Base-by-base conservation (phyloP, 2,797 vertebrate species). In the Cossypha niveicapilla region DNA sequence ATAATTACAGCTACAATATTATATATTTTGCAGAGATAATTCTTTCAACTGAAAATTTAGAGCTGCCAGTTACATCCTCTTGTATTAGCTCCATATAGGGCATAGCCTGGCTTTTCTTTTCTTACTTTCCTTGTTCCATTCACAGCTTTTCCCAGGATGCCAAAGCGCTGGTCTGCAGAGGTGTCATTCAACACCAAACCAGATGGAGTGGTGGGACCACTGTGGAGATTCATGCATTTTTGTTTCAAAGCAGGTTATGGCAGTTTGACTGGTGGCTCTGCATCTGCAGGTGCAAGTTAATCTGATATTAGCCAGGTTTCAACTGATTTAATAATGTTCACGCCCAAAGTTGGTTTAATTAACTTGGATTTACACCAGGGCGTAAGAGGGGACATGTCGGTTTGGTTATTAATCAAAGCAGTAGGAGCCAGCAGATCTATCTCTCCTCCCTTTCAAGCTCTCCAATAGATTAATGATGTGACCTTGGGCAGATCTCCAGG, bases 321-420 rank as follows among this genome's bases (percentile, higher is more conserved):
- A 62, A 83, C 58, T 32, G 54, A 89, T 95, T 92, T 94, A 91
- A 93, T 88, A 90, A 51, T 25, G 61, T 95, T 92, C 84, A 79
- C 74, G 80, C 63, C 78, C 67, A 82, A 92, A 92, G 37, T 47
- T 87, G 37, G 51, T 89, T 94, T 95, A 94, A 94, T 86, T 95
- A 94, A 92, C 44, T 95, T 95, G 88, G 81, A 93, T 85, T 94
- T 88, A 93, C 90, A 93, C 42, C 68, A 94, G 78, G 47, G 25
- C 0, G 0, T 93, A 87, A 80, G 68, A 88, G 53, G 61, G 71
- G 37, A 87, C 35, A 18, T 42, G 47, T 82, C 0, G 0, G 45
- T 92, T 92, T 96, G 70, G 72, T 80, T 95, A 86, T 89, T 95
- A 86, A 80, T 88, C 61, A 91, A 71, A 93, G 45, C 15, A 91